Percentiles rank a stretch among this genome's conserved stretches.
phyloP scores from a whole-genome alignment of 2,113 vertebrate genomes.

The Anarhynchus alexandrinus region DNA sequence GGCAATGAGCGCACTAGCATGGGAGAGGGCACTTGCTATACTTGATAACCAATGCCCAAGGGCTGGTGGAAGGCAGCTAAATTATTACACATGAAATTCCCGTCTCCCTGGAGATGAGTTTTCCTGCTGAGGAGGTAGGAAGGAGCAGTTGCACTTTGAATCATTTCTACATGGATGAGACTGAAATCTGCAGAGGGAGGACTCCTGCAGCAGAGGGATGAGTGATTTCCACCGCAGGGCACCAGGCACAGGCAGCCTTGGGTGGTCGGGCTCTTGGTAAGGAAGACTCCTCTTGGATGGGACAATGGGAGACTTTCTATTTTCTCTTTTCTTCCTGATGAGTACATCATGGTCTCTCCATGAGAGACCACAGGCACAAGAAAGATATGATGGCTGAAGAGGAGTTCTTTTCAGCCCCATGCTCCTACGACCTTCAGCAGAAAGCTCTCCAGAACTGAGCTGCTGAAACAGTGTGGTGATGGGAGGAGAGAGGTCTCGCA shows the following conservation, averaged over 20 bases:
- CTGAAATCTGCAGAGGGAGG: background rate
- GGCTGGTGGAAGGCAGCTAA: background rate
- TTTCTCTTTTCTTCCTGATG: background rate
- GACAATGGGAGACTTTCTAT: background rate
- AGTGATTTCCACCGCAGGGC: background rate
- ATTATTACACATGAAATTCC: background rate
- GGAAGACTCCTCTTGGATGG: background rate
- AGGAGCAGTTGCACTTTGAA: background rate
- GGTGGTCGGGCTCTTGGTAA: fast-evolving
- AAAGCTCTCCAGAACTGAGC: background rate
- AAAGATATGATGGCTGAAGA: background rate
- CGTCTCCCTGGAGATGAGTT: background rate
- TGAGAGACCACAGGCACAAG: background rate
- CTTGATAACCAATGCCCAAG: background rate
- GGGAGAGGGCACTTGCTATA: background rate
- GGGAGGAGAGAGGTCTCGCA: background rate
- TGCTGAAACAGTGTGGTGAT: background rate
- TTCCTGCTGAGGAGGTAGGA: background rate
- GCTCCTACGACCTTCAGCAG: background rate
- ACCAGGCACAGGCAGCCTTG: background rate
- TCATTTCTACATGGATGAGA: background rate
- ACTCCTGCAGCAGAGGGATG: background rate
- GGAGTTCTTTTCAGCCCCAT: background rate
- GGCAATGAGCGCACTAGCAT: background rate
- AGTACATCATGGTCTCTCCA: background rate